Evolutionary conservation across 1,140 invertebrate genomes (phyloP).

Genomic region (Formica selysi): DNA sequence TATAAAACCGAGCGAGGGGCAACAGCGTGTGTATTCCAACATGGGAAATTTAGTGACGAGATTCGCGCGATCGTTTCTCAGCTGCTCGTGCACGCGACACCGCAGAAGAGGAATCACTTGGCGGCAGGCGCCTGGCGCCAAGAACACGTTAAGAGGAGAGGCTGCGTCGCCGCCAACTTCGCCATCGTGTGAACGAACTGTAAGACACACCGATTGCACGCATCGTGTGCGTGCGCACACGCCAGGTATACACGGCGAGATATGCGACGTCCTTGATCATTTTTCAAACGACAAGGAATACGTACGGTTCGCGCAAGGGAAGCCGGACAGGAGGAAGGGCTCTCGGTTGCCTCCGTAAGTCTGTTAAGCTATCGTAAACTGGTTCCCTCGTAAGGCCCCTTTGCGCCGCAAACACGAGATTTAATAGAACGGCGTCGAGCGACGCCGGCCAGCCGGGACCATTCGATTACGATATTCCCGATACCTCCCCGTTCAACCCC

Average conservation of each 20-base stretch:
- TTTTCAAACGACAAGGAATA: slow-evolving; percentile 73
- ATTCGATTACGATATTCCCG: slow-evolving; percentile 77
- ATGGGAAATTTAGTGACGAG: slow-evolving; percentile 18
- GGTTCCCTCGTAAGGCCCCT: slow-evolving; percentile 71
- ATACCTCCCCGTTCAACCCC: background rate
- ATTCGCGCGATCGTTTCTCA: slow-evolving; percentile 16
- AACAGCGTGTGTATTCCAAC: background rate
- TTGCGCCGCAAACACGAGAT: slow-evolving; percentile 60
- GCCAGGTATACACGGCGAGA: slow-evolving; percentile 42
- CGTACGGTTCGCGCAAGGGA: slow-evolving; percentile 20
- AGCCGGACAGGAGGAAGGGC: slow-evolving; percentile 32
- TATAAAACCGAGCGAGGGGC: slow-evolving; percentile 23
- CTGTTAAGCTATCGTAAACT: slow-evolving; percentile 81
- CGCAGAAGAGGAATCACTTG: slow-evolving; percentile 60
- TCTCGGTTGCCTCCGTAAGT: slow-evolving; percentile 43
- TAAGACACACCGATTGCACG: slow-evolving; percentile 21
- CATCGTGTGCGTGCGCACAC: slow-evolving; percentile 32
- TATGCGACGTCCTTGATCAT: slow-evolving; percentile 78
- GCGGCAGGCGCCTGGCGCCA: slow-evolving; percentile 77
- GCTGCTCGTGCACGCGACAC: slow-evolving; percentile 33
- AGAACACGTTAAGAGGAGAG: slow-evolving; percentile 42
- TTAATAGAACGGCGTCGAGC: slow-evolving; percentile 76
- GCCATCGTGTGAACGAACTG: slow-evolving; percentile 68
- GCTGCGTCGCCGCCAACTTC: slow-evolving; percentile 33
- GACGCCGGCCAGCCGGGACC: slow-evolving; percentile 40